Conservation (phyloP, 1,140 invertebrate genomes). For the Drosophila pruinosa region DNA sequence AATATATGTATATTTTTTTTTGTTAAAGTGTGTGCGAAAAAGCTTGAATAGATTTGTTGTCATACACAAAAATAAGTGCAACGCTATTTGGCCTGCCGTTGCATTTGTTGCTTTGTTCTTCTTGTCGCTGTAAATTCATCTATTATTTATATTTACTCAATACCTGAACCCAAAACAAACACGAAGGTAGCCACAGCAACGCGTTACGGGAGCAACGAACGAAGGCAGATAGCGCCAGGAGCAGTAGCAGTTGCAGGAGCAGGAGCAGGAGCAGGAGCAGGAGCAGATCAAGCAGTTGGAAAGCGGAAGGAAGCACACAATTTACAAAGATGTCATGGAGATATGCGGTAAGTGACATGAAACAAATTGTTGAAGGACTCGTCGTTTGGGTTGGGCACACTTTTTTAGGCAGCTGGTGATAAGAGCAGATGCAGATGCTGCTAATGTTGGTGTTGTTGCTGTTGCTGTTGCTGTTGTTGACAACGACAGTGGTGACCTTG, state of each 20-base stretch:
- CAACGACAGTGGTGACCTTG: slow-evolving; percentile 51
- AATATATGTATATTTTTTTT: background rate
- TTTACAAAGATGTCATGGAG: slow-evolving; percentile 75
- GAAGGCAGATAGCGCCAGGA: slow-evolving; percentile 21
- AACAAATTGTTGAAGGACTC: background rate
- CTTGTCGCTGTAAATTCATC: slow-evolving; percentile 10
- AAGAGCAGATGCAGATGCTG: slow-evolving; percentile 11
- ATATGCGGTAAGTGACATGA: slow-evolving; percentile 75
- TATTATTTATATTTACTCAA: slow-evolving; percentile 52
- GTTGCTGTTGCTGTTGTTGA: background rate
- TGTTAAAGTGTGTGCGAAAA: slow-evolving; percentile 1
- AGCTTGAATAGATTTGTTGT: slow-evolving; percentile 21
- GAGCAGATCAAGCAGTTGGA: background rate
- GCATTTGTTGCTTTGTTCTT: background rate
- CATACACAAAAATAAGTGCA: slow-evolving; percentile 16
- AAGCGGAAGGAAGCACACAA: slow-evolving; percentile 26
- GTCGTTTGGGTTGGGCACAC: slow-evolving; percentile 6
- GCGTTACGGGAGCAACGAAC: slow-evolving; percentile 47
- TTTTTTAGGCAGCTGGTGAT: slow-evolving; percentile 37
- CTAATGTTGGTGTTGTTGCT: background rate
- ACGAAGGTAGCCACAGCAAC: slow-evolving; percentile 32
- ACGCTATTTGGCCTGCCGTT: background rate
- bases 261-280: background rate
- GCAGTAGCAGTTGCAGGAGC: slow-evolving; percentile 2
- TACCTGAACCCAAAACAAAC: slow-evolving; percentile 35